Evolutionary conservation across 2,888 invertebrate species (phyloP).

Genomic region (Diploptera punctata): DNA sequence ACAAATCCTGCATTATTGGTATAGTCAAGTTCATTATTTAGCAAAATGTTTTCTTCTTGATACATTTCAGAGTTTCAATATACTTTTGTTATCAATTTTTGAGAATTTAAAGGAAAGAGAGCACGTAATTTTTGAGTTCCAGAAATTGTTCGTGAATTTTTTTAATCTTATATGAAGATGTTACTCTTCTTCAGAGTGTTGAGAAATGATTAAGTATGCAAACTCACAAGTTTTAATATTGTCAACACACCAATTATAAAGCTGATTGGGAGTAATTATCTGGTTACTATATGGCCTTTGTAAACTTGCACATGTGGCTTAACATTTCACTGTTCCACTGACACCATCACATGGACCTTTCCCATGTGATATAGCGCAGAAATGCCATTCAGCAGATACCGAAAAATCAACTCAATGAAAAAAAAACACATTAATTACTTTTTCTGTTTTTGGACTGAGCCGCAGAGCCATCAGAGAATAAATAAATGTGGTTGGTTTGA

Average conservation of each 20-base stretch:
- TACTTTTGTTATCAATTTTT: neutral
- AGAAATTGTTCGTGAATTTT: conserved; percentile 6
- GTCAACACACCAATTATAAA: too few species aligned
- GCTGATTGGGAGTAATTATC: too few species aligned
- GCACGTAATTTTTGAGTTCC: neutral
- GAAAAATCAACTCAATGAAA: conserved; percentile 3
- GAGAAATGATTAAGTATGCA: neutral
- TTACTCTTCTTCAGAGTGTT: too few species aligned
- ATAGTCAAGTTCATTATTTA: too few species aligned
- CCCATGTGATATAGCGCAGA: neutral
- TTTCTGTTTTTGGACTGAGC: neutral
- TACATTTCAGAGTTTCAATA: neutral
- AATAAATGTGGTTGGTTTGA: too few species aligned
- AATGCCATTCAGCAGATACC: too few species aligned
- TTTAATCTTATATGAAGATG: too few species aligned
- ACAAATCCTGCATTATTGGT: neutral
- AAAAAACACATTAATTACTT: neutral
- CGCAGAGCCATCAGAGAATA: neutral
- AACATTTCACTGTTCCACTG: neutral
- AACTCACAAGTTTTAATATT: neutral
- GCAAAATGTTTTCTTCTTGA: too few species aligned
- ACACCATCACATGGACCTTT: too few species aligned
- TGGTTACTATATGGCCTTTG: too few species aligned
- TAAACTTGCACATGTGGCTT: too few species aligned
- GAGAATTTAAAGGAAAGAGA: neutral